Conservation (phyloP, 2,113 vertebrate genomes). For the Gopherus evgoodei region DNA sequence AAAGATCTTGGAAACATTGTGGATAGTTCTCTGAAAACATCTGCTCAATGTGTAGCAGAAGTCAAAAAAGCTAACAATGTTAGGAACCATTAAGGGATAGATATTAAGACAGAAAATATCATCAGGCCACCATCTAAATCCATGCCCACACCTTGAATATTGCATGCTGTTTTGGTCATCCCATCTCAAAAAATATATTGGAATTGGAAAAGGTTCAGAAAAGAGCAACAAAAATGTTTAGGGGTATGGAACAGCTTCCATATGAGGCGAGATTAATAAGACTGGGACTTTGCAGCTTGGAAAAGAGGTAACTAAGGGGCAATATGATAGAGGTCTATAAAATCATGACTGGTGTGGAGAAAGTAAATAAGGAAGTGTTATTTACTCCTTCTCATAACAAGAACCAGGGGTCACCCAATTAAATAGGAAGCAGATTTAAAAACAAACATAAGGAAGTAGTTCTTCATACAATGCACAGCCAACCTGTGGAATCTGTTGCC, state of each 20-base stretch:
- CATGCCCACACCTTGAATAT: not conserved
- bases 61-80: not conserved
- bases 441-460: not conserved
- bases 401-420: not conserved
- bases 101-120: not conserved
- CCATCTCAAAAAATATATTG: not conserved
- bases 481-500: not conserved
- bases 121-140: not conserved
- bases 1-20: not conserved
- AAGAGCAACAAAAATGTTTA: not conserved
- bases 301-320: not conserved
- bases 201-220: not conserved
- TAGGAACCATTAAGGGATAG: not conserved
- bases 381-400: not conserved
- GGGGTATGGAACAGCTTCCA: not conserved
- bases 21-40: not conserved
- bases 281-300: not conserved
- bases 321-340: not conserved
- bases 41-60: not conserved
- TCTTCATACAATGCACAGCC: not conserved
- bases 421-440: not conserved
- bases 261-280: not conserved
- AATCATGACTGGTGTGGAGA: not conserved
- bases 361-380: not conserved
- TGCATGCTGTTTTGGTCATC: not conserved